Evolutionary conservation across 2,888 invertebrate genomes (phyloP), one percentile per base, ranked within the genome.

Genomic region (Cylloceria caligata): DNA sequence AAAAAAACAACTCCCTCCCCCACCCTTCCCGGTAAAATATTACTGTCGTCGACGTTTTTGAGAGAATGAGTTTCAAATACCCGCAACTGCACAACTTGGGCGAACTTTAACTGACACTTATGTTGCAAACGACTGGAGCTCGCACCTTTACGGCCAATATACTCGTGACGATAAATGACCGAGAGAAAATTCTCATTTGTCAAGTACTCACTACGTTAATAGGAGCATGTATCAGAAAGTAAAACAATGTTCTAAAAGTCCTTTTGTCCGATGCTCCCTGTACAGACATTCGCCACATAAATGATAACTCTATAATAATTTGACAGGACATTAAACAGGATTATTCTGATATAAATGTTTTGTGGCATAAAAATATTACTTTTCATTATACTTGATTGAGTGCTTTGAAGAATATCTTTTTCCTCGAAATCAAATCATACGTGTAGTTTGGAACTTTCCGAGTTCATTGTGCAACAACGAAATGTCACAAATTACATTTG

Each of bases 101-200:
- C n/a, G 49, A 64, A 69, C 69, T 78, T 65, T 74, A 74, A 74
- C 47, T 65, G 81, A 71, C 81, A 78, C 73, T 81, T 74, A 74
- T 78, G 69, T 74, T 81, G 49, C 55, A 47, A 81, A 78, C 77
- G 78, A 78, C 57, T 21, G 34, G 16, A 19, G 21, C 69, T 62
- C 49, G 7, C 47, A 30, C 39, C 65, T 65, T 75, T 65, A 75
- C 55, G 65, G 55, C 55, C 74, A 57, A 73, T 73, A 68, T 77
- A 68, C 72, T 73, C 72, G 68, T 62, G 42, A 13, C 69, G 57
- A 62, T 13, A 21, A 30, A 30, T 19, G 24, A 30, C 36, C 5
- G 64, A 11, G 69, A 71, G 71, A 74, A 81, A 81, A 74, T 65
- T 78, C 78, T 13, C 64, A n/a, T 74, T 78, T 74, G 77, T 42